Evolutionary conservation across 2,113 vertebrate species (phyloP).

Genomic region (Okapia johnstoni): DNA sequence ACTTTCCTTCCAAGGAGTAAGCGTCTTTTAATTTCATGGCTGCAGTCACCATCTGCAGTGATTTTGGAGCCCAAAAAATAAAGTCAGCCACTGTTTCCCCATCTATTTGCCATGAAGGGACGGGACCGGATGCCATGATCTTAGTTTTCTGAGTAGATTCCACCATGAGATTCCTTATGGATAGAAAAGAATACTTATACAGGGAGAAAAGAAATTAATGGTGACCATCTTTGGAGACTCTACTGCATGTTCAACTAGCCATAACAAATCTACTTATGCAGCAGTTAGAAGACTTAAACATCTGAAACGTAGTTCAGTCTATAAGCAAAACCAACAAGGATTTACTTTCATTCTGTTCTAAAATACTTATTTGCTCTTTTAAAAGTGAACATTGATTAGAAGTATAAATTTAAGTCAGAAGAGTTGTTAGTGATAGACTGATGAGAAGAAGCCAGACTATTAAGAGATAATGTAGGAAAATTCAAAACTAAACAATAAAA

Average conservation of each 20-base stretch:
- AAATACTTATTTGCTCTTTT: neutral
- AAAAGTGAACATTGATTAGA: neutral
- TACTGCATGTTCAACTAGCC: neutral
- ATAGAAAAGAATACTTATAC: neutral
- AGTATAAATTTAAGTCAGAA: neutral
- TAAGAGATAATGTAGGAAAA: neutral
- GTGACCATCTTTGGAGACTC: neutral
- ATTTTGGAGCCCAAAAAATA: fast-evolving
- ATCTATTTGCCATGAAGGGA: neutral
- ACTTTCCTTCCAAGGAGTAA: neutral
- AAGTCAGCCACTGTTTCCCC: neutral
- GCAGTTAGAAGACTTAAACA: neutral
- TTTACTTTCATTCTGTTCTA: neutral
- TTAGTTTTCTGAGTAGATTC: neutral
- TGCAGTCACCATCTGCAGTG: neutral
- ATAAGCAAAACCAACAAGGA: neutral
- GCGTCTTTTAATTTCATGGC: neutral
- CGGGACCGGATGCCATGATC: neutral
- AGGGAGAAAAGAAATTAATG: neutral
- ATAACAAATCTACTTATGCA: neutral
- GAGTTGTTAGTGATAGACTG: neutral
- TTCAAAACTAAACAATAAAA: neutral
- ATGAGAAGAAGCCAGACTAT: neutral
- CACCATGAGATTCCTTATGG: fast-evolving
- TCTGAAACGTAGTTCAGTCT: neutral